Evolutionary conservation across 2,797 vertebrate species (phyloP).

Genomic region (Paguma larvata): DNA sequence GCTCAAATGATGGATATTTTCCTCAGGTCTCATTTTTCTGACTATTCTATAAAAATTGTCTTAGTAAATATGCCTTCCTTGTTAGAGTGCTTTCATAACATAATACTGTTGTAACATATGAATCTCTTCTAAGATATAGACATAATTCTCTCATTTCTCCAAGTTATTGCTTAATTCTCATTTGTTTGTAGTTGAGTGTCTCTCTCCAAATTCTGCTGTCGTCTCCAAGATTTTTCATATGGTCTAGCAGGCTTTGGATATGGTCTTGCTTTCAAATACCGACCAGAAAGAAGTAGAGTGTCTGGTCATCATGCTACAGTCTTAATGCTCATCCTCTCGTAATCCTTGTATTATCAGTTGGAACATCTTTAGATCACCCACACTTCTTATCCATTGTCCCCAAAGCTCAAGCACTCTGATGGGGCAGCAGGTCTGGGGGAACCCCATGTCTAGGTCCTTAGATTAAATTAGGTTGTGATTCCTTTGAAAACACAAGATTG

Average conservation of each 20-base stretch:
- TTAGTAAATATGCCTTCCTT: neutral
- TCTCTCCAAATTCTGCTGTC: neutral
- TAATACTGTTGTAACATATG: neutral
- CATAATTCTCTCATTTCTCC: neutral
- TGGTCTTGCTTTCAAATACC: neutral
- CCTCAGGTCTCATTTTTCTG: neutral
- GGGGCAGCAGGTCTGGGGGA: neutral
- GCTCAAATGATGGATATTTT: neutral
- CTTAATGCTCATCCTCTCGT: too few relatives aligned
- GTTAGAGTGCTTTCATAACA: neutral
- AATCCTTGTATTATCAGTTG: neutral
- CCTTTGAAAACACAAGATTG: neutral
- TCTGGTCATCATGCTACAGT: neutral
- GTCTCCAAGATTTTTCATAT: too few relatives aligned
- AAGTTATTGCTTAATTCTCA: neutral
- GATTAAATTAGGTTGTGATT: neutral
- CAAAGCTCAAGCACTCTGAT: neutral
- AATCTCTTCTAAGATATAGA: neutral
- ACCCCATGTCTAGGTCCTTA: neutral
- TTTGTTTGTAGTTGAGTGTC: too few relatives aligned
- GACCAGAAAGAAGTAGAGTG: neutral
- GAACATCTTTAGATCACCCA: neutral
- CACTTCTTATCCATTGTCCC: neutral
- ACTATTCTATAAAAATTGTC: neutral
- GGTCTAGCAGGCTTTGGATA: neutral